Percentiles rank a stretch among this genome's conserved stretches.
Conservation (phyloP, 1,140 invertebrate species). For the Rhopalosiphum padi region DNA sequence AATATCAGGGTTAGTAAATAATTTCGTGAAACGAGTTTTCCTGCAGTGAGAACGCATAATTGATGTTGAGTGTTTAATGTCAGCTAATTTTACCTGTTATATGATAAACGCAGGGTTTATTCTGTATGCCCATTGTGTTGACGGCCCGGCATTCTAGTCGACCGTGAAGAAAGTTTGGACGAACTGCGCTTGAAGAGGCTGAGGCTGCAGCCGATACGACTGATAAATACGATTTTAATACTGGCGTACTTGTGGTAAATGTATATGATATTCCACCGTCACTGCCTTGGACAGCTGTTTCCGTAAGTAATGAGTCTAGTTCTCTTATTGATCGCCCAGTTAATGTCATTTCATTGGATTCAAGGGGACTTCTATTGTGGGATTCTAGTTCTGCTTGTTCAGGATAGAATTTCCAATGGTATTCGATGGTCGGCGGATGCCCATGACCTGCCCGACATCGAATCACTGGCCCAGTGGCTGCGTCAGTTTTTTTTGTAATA, state of each 20-base stretch:
- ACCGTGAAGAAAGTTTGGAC: conserved; percentile 71
- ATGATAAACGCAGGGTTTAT: conserved; percentile 80
- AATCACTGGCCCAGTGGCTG: neutral
- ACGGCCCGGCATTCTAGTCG: conserved; percentile 78
- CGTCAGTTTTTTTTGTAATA: neutral
- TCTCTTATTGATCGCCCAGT: neutral
- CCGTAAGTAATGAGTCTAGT: neutral
- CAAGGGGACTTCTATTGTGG: neutral
- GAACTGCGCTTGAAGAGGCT: neutral
- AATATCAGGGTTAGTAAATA: neutral
- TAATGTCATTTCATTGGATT: neutral
- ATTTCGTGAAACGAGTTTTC: neutral
- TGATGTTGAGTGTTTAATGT: neutral
- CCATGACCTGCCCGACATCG: neutral
- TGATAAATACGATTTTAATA: conserved; percentile 12
- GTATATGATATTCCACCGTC: neutral
- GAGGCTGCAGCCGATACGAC: neutral
- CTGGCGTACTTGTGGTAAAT: conserved; percentile 23
- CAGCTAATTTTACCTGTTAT: conserved; percentile 64
- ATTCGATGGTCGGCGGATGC: conserved; percentile 14
- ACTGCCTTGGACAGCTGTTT: neutral
- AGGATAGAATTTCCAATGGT: conserved; percentile 24
- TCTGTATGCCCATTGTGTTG: conserved; percentile 77
- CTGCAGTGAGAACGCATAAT: neutral
- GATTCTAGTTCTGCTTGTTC: neutral